Percentiles rank a stretch among this genome's conserved stretches.
These are phyloP conservation scores for Drosophila buzzatii DNA, from an alignment of 2,888 invertebrate genomes.

Conservation along the genomic window DNA sequence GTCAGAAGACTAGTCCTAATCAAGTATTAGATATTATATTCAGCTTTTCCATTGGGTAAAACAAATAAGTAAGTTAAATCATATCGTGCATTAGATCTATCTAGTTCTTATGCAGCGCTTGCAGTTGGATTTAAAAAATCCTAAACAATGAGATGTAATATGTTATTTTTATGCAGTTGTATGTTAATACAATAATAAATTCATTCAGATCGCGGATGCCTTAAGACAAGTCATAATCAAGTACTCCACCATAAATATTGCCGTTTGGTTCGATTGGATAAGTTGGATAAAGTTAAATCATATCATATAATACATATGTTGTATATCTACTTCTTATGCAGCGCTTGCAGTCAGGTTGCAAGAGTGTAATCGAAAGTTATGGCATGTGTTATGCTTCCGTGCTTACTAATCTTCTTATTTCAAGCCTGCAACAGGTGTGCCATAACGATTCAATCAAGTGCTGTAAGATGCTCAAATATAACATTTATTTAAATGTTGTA, in stretches of 20 bases:
- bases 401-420: neutral
- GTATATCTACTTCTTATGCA: conserved; percentile 6
- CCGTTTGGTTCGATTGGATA: neutral
- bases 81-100: too few relatives aligned
- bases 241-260: neutral
- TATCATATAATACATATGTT: neutral
- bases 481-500: neutral
- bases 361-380: conserved; percentile 22
- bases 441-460: conserved; percentile 25
- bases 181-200: neutral
- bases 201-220: conserved; percentile 7
- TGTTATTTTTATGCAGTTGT: neutral
- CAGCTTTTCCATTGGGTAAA: too few relatives aligned
- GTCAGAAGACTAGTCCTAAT: too few relatives aligned
- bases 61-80: too few relatives aligned
- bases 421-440: conserved; percentile 35
- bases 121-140: too few relatives aligned
- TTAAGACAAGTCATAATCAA: conserved; percentile 4
- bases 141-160: neutral
- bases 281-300: conserved; percentile 1
- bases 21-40: too few relatives aligned
- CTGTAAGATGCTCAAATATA: conserved; percentile 7
- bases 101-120: too few relatives aligned
- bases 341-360: conserved; percentile 5
- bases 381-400: conserved; percentile 8